A percentile compares a stretch with the other conserved stretches of the same genome.
Evolutionary conservation across 2,888 invertebrate species (phyloP).

Genomic region (Lepetodrilus schrolli): DNA sequence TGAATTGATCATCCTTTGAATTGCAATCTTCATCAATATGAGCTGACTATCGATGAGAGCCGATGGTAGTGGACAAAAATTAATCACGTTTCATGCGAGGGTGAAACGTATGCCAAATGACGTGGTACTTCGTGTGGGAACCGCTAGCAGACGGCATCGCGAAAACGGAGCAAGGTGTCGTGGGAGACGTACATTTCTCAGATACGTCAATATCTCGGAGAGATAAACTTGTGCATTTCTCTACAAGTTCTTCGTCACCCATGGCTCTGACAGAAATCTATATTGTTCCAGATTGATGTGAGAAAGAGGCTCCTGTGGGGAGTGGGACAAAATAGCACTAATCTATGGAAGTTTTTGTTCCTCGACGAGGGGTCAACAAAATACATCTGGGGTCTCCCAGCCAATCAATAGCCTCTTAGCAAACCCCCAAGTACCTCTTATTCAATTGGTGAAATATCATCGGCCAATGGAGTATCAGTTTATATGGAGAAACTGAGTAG

Average conservation of each 20-base stretch:
- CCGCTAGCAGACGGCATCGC: background rate
- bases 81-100: constrained; percentile 13
- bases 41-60: background rate
- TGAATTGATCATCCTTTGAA: constrained; percentile 3
- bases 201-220: constrained; percentile 17
- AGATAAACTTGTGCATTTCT: constrained; percentile 22
- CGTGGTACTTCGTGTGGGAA: background rate
- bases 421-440: constrained; percentile 14
- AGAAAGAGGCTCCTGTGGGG: constrained; percentile 11
- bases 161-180: constrained; percentile 7
- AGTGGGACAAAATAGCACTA: constrained; percentile 23
- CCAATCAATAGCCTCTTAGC: constrained; percentile 24
- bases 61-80: background rate
- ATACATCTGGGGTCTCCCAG: constrained; percentile 26
- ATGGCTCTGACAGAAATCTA: constrained; percentile 14
- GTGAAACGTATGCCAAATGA: constrained; percentile 11
- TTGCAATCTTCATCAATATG: constrained; percentile 15
- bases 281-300: constrained; percentile 23
- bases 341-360: constrained; percentile 26
- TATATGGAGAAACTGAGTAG: background rate
- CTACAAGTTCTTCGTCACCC: constrained; percentile 13
- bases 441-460: constrained; percentile 25
- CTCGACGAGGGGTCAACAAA: constrained; percentile 21
- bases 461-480: constrained; percentile 17
- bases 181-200: constrained; percentile 19